A percentile compares a stretch with the other conserved stretches of the same genome.
Evolutionary conservation across 2,888 invertebrate genomes (phyloP).

Genomic region (Saturnia pavonia): DNA sequence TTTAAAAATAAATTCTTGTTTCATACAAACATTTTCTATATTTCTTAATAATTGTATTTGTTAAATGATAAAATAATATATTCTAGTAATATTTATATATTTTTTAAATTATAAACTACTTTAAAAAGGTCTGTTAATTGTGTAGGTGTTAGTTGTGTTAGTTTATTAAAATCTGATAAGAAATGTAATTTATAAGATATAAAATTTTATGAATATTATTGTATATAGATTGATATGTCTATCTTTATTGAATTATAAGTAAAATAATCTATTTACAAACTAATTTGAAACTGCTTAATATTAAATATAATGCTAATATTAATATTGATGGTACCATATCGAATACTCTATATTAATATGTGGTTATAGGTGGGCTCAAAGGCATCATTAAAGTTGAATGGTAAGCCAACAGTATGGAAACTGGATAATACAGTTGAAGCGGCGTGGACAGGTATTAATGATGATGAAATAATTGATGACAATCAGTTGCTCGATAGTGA

Average conservation of each 20-base stretch:
- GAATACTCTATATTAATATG: neutral
- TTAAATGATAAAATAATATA: too few relatives aligned
- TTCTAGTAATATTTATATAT: too few relatives aligned
- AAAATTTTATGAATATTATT: neutral
- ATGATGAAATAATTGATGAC: slow-evolving; percentile 92
- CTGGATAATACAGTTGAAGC: slow-evolving; percentile 85
- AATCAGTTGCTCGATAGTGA: slow-evolving; percentile 94
- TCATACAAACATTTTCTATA: neutral
- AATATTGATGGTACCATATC: too few relatives aligned
- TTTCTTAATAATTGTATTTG: neutral
- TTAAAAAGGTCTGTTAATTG: too few relatives aligned
- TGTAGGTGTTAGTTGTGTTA: too few relatives aligned
- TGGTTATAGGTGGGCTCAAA: slow-evolving; percentile 72
- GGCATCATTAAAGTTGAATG: slow-evolving; percentile 62
- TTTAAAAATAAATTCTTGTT: neutral
- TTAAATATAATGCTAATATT: too few relatives aligned
- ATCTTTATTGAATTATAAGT: neutral
- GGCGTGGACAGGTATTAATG: slow-evolving; percentile 78
- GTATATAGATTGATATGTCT: neutral
- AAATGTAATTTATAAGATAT: too few relatives aligned
- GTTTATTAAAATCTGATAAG: too few relatives aligned
- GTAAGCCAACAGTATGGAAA: slow-evolving; percentile 84
- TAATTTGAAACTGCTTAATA: neutral
- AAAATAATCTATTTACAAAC: neutral
- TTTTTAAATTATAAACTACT: too few relatives aligned